Percentiles rank a stretch among this genome's conserved stretches.
Conservation (phyloP, 2,888 invertebrate genomes). For the Homarus gammarus region DNA sequence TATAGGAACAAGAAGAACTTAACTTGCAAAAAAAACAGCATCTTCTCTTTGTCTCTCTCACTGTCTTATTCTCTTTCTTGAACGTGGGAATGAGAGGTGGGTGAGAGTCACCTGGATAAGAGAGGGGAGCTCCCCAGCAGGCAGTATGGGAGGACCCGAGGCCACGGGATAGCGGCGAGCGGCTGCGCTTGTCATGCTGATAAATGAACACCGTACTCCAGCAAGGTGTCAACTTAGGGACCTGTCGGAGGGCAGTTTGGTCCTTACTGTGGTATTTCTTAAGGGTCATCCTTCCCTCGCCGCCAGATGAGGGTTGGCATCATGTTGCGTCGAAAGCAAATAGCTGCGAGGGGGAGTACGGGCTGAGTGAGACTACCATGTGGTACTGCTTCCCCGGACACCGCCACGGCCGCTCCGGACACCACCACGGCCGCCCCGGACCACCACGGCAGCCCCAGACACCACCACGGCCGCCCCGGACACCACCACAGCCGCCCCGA, state of each 20-base stretch:
- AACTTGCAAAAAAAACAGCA: too few relatives aligned
- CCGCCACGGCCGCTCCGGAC: conserved; percentile 8
- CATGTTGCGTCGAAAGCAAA: conserved; percentile 24
- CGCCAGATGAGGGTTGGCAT: conserved; percentile 14
- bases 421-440: not conserved
- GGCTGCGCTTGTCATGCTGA: conserved; percentile 52
- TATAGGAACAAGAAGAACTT: too few relatives aligned
- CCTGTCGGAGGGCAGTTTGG: not conserved
- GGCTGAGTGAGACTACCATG: conserved; percentile 35
- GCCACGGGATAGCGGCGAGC: conserved; percentile 15
- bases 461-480: not conserved
- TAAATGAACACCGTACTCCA: conserved; percentile 36
- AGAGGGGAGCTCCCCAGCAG: not conserved
- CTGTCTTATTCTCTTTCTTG: too few relatives aligned
- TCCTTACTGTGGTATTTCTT: not conserved
- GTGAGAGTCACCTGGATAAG: too few relatives aligned
- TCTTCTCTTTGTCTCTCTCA: too few relatives aligned
- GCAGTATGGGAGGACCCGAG: conserved; percentile 8
- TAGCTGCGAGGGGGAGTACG: conserved; percentile 22
- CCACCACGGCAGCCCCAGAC: not conserved
- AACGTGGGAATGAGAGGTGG: too few relatives aligned
- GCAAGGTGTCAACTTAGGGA: conserved; percentile 32
- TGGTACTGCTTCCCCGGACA: conserved; percentile 20
- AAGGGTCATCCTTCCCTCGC: not conserved
- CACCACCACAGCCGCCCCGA: not conserved